Evolutionary conservation across 2,113 vertebrate species (phyloP), one percentile per base, ranked within the genome.

Genomic region (Grammatotria lemairii): DNA sequence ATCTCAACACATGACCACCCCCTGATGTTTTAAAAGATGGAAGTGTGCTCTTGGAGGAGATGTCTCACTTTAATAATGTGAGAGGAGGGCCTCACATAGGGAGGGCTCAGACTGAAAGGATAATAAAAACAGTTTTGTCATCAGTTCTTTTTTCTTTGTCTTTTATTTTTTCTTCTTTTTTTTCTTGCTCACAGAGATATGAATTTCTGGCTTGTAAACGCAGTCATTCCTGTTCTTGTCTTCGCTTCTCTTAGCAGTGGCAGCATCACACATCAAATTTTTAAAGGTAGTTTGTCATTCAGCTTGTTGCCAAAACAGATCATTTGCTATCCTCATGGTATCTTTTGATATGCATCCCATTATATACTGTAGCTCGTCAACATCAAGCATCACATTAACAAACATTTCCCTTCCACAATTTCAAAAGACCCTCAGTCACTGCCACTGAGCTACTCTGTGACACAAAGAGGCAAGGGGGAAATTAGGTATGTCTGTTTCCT

Each of bases 401-500:
- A 95, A 95, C 93, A 95, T 94, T 93, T 93, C 86, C 92, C 92
- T 88, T 90, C 91, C 89, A 68, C 93, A 85, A 70, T 94, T 94
- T 96, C 93, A 94, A 95, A 94, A 88, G 94, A 92, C 93, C 91
- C 92, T 96, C 92, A 93, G 92, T 95, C 94, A 92, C 92, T 86
- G 94, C 90, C 95, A 96, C 92, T 75, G 87, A 91, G 93, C 91
- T 91, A 75, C 92, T 84, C 95, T 92, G 93, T 96, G 96, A 97
- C 97, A 97, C 94, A 94, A 95, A 95, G 93, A 95, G 95, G 94
- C 94, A 92, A 95, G 93, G 94, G 93, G 96, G 95, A 96, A 97
- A 96, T 96, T 96, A 96, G 96, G 96, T 96, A 96, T 96, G 96
- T 97, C 96, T 96, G 94, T 94, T 96, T 94, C 96, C 96, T 97